Conservation (phyloP, 2,888 invertebrate genomes). For the Anaspis maculata region DNA sequence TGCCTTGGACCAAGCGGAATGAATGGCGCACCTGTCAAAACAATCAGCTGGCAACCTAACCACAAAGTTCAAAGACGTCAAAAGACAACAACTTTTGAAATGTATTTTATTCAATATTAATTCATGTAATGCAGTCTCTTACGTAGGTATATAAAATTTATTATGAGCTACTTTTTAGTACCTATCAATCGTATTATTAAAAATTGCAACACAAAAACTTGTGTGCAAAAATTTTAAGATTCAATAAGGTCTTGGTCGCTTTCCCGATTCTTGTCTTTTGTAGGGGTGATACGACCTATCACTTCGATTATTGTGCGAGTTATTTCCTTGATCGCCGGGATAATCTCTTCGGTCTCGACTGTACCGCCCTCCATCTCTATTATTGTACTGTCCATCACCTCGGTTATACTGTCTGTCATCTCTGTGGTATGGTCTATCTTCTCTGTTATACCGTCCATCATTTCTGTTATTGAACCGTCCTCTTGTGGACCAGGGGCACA, state of each 20-base stretch:
- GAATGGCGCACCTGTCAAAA: conserved; percentile 1
- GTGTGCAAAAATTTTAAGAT: too few species aligned
- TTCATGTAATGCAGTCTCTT: too few species aligned
- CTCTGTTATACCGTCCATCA: conserved; percentile 8
- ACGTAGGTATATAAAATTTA: too few species aligned
- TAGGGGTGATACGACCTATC: not conserved
- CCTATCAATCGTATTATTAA: too few species aligned
- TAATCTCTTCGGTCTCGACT: too few species aligned
- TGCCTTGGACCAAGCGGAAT: too few species aligned
- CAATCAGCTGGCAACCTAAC: not conserved
- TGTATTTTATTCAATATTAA: too few species aligned
- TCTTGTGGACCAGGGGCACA: conserved; percentile 36
- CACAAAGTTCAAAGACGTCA: conserved; percentile 4
- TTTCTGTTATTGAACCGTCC: conserved; percentile 11
- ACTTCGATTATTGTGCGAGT: too few species aligned
- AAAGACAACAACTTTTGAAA: conserved; percentile 7
- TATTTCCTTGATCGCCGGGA: too few species aligned
- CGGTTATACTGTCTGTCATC: conserved; percentile 10
- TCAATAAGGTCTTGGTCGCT: too few species aligned
- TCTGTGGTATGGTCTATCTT: conserved; percentile 10
- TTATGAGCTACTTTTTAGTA: too few species aligned
- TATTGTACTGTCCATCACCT: conserved; percentile 7
- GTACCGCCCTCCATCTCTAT: conserved; percentile 11
- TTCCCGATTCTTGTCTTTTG: not conserved
- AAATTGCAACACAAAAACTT: too few species aligned